Evolutionary conservation across 2,113 vertebrate species (phyloP).

Genomic region (Manacus vitellinus): DNA sequence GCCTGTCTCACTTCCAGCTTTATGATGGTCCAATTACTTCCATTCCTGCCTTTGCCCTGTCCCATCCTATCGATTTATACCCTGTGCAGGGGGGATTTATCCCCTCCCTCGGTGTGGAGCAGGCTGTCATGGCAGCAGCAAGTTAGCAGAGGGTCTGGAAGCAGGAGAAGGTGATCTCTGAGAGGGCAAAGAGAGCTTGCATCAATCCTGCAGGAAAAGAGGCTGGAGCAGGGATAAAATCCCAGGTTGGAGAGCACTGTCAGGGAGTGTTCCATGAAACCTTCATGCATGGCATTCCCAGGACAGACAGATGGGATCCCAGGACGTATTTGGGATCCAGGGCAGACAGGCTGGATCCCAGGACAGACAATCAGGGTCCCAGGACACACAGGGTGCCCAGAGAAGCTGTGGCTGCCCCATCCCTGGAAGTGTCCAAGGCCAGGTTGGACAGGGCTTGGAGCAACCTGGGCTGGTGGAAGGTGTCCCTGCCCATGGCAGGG

Average conservation of each 20-base stretch:
- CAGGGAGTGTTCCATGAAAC: too few species aligned
- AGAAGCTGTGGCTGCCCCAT: neutral
- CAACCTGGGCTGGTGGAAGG: neutral
- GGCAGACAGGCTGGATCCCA: neutral
- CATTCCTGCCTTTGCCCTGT: neutral
- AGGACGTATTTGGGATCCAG: neutral
- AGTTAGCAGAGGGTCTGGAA: neutral
- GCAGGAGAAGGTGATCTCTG: neutral
- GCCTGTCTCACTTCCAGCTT: neutral
- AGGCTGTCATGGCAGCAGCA: neutral
- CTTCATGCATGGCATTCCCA: neutral
- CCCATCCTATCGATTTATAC: neutral
- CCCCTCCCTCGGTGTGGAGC: neutral
- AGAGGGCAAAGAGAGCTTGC: neutral
- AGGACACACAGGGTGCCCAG: neutral
- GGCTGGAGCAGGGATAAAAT: neutral
- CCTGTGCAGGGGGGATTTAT: neutral
- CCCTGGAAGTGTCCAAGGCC: neutral
- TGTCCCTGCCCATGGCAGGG: neutral
- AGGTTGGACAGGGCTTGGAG: neutral
- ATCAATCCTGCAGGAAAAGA: neutral
- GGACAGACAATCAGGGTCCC: neutral
- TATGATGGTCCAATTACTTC: neutral
- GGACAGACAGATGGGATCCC: neutral
- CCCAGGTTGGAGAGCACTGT: neutral